These are phyloP conservation scores for Hybos culiciformis DNA, from an alignment of 2,888 invertebrate genomes.

Conservation along the genomic window DNA sequence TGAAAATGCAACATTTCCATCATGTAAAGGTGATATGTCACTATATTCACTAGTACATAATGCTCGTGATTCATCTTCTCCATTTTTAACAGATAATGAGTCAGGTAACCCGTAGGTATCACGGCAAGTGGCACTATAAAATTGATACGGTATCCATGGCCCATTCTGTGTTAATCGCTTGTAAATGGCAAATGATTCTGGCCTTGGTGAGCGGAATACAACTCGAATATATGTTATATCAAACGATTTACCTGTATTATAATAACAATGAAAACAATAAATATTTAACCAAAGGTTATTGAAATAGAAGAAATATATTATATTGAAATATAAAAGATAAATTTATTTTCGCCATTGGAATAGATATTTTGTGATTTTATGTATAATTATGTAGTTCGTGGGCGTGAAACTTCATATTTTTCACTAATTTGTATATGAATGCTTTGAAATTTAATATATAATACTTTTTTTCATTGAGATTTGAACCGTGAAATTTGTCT, in stretches of 20 bases:
- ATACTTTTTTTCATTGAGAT: too few relatives aligned
- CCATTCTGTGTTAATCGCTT: slow-evolving; percentile 67
- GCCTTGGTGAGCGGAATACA: slow-evolving; percentile 88
- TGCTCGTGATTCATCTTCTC: slow-evolving; percentile 76
- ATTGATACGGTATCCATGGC: slow-evolving; percentile 81
- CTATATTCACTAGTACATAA: slow-evolving; percentile 98
- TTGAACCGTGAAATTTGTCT: too few relatives aligned
- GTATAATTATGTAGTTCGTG: too few relatives aligned
- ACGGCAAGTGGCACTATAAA: slow-evolving; percentile 84
- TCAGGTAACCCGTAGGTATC: slow-evolving; percentile 82
- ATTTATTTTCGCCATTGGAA: too few relatives aligned
- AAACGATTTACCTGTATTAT: slow-evolving; percentile 77
- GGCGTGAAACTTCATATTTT: too few relatives aligned
- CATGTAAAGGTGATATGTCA: slow-evolving; percentile 89
- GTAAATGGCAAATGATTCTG: slow-evolving; percentile 94
- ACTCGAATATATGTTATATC: slow-evolving; percentile 94
- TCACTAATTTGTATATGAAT: too few relatives aligned
- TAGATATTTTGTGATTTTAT: too few relatives aligned
- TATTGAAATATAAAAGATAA: neutral
- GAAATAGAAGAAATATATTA: neutral
- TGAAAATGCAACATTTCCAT: slow-evolving; percentile 89
- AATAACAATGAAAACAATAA: too few relatives aligned
- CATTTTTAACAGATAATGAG: slow-evolving; percentile 51
- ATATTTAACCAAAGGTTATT: too few relatives aligned
- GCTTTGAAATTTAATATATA: too few relatives aligned